Percentiles rank a stretch among this genome's conserved stretches.
phyloP scores from a whole-genome alignment of 2,113 vertebrate genomes.

The Poeciliopsis retropinna region DNA sequence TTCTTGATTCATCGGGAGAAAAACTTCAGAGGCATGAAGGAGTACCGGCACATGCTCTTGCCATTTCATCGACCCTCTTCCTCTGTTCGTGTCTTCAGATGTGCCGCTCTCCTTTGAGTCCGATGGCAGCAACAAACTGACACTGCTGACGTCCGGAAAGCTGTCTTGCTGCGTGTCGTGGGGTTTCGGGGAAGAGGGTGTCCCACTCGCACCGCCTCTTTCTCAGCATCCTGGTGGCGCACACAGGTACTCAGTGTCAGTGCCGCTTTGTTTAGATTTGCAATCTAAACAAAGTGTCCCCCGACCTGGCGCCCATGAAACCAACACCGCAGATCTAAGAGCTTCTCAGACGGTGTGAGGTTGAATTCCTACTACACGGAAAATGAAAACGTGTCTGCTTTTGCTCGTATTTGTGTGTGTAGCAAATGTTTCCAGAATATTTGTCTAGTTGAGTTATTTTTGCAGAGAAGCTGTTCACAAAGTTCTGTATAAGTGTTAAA shows the following conservation, averaged over 20 bases:
- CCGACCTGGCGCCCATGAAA: too few species aligned
- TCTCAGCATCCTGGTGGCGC: slow-evolving; percentile 79
- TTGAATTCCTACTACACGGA: too few species aligned
- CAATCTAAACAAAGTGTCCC: too few species aligned
- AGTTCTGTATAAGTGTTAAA: too few species aligned
- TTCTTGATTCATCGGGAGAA: neutral
- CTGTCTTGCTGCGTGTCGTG: slow-evolving; percentile 90
- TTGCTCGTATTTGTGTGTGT: too few species aligned
- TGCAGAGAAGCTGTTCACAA: too few species aligned
- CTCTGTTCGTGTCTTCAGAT: slow-evolving; percentile 72
- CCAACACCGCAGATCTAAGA: too few species aligned
- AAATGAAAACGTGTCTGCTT: too few species aligned
- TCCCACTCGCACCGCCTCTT: slow-evolving; percentile 86
- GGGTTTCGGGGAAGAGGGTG: slow-evolving; percentile 87
- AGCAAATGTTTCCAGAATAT: too few species aligned
- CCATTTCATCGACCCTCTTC: neutral
- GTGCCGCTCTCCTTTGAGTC: slow-evolving; percentile 93
- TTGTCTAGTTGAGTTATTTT: too few species aligned
- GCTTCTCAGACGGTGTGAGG: too few species aligned
- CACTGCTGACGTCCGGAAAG: slow-evolving; percentile 94
- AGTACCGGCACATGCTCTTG: neutral
- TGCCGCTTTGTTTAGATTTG: too few species aligned
- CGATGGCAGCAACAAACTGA: slow-evolving; percentile 88
- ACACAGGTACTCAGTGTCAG: slow-evolving; percentile 82
- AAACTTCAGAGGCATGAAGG: neutral